A percentile compares a stretch with the other conserved stretches of the same genome.
Conservation (phyloP, 2,797 vertebrate species). For the Myoxocephalus aenaeus region DNA sequence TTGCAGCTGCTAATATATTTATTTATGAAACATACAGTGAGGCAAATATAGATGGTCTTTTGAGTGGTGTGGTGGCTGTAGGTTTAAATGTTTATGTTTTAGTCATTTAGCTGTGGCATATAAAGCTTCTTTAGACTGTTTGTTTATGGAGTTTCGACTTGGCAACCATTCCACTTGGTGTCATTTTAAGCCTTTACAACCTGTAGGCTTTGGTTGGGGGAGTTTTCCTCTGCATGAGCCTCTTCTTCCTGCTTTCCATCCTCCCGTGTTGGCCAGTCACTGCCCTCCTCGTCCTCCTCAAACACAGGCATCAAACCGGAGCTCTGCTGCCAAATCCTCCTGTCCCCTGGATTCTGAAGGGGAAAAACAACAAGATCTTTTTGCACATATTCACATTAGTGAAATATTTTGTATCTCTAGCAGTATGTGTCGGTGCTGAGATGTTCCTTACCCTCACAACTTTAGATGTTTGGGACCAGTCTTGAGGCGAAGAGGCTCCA, state of each 20-base stretch:
- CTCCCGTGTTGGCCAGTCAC: constrained; percentile 27
- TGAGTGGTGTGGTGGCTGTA: neutral
- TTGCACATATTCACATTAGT: neutral
- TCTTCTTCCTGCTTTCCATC: constrained; percentile 40
- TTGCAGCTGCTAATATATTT: constrained; percentile 21
- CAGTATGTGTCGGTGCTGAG: neutral
- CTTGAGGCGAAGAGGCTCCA: constrained; percentile 49
- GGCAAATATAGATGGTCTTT: neutral
- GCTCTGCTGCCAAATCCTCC: constrained; percentile 65
- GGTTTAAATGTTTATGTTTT: constrained; percentile 6
- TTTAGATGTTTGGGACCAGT: constrained; percentile 58
- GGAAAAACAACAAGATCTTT: neutral
- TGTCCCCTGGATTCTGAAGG: constrained; percentile 65
- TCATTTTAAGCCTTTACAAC: constrained; percentile 44
- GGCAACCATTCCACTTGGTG: neutral
- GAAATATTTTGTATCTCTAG: neutral
- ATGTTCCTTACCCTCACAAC: constrained; percentile 66
- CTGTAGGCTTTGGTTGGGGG: constrained; percentile 48
- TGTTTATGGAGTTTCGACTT: neutral
- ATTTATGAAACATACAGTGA: constrained; percentile 26
- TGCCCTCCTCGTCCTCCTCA: constrained; percentile 64
- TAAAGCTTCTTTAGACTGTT: neutral
- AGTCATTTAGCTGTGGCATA: constrained; percentile 18
- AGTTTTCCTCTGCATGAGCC: constrained; percentile 35
- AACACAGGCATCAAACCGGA: constrained; percentile 62